Base-by-base conservation (phyloP, 1,140 invertebrate genomes). In the Pseudomyrmex dendroicus region DNA sequence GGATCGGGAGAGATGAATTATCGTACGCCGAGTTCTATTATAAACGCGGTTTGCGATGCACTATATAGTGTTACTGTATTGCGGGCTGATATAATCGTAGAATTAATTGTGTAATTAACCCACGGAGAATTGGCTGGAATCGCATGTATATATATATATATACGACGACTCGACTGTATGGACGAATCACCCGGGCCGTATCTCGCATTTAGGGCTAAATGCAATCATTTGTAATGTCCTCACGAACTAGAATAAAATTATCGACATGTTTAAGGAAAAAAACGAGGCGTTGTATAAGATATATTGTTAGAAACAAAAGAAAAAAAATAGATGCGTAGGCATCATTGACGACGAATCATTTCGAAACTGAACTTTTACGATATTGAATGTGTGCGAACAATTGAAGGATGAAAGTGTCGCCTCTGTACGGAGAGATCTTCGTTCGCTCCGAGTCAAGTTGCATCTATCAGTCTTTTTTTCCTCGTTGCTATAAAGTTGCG, bases 61-160 rank as follows among this genome's bases (percentile, higher is more conserved):
- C 48, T 72, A 72, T 35, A 35, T 68, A 59, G 72, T 46, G 44
- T 70, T 59, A 61, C 22, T 46, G 20, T 70, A 78, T 57, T 59
- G 66, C 44, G 17, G 64, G 52, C 54, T 17, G 63, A 78, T 66
- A 46, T 80, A 80, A 80, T 80, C 66, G 46, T 50, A 61, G 54
- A 80, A 72, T 80, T 80, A 80, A 72, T 80, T 80, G 76, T 80
- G 76, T 70, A 80, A 80, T 80, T 70, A 80, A 72, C 54, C 66
- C 50, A 10, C 20, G 76, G 66, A 61, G 54, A 59, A 80, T 80
- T 72, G 66, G 44, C n/a, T 48, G 46, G 59, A 2, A 80, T 57
- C 76, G 64, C 50, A 13, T 22, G 15, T 74, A 22, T 70, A 22
- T 70, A 56, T n/a, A 78, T 78, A n/a, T n/a, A n/a, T n/a, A n/a